Conservation (phyloP, 2,113 vertebrate species). For the Lampris incognitus region DNA sequence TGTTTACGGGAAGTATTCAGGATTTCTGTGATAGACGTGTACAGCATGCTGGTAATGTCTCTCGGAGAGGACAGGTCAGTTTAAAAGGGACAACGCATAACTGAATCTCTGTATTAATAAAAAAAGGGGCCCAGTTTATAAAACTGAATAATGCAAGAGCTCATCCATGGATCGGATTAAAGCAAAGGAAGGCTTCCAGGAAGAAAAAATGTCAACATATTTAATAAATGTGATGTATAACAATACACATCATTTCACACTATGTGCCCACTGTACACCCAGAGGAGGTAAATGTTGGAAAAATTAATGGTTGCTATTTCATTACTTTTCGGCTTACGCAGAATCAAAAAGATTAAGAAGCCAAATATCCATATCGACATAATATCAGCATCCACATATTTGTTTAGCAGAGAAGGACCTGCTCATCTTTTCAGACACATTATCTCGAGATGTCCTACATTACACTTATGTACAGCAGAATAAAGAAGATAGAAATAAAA, state of each 20-base stretch:
- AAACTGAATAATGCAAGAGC: slow-evolving; percentile 74
- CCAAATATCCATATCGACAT: neutral
- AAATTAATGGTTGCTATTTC: neutral
- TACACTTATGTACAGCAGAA: too few species aligned
- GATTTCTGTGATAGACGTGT: slow-evolving; percentile 43
- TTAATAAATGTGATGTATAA: neutral
- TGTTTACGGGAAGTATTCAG: slow-evolving; percentile 26
- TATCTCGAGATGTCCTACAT: too few species aligned
- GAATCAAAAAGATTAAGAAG: neutral
- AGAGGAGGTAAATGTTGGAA: neutral
- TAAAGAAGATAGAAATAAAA: too few species aligned
- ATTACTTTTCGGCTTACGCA: neutral
- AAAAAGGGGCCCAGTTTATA: slow-evolving; percentile 54
- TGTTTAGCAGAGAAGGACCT: too few species aligned
- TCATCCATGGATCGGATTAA: slow-evolving; percentile 36
- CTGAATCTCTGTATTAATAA: slow-evolving; percentile 61
- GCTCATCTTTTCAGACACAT: too few species aligned
- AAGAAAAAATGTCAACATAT: slow-evolving; percentile 37
- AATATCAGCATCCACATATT: too few species aligned
- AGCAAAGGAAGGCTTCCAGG: slow-evolving; percentile 50
- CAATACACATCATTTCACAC: neutral
- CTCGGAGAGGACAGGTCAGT: slow-evolving; percentile 66
- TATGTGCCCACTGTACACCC: neutral
- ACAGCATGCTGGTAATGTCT: slow-evolving; percentile 38
- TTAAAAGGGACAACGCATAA: slow-evolving; percentile 63